Percentiles rank a stretch among this genome's conserved stretches.
Conservation (phyloP, 2,113 vertebrate genomes). For the Oryzias woworae region DNA sequence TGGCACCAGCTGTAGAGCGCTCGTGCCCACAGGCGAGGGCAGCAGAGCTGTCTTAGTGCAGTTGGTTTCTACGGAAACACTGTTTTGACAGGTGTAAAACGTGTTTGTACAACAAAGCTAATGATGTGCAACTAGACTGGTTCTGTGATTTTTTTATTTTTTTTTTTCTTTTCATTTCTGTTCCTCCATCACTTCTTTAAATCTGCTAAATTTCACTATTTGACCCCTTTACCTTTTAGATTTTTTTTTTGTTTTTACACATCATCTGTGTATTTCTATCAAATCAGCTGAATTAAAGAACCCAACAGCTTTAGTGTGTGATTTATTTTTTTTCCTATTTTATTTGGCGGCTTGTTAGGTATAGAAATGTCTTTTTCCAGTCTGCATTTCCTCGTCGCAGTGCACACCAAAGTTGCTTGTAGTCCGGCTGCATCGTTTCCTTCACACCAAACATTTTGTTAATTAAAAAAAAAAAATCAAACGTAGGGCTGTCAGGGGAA, state of each 20-base stretch:
- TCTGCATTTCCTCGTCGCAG: conserved; percentile 56
- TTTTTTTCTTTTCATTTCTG: conserved; percentile 43
- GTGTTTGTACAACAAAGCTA: conserved; percentile 54
- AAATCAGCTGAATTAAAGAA: conserved; percentile 27
- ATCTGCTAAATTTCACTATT: background rate
- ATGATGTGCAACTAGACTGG: conserved; percentile 49
- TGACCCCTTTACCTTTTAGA: background rate
- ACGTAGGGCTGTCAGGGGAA: conserved; percentile 62
- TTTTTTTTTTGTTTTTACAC: conserved; percentile 13
- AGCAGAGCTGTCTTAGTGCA: conserved; percentile 58
- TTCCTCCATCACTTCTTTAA: conserved; percentile 51
- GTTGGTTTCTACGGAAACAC: conserved; percentile 44
- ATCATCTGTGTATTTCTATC: conserved; percentile 12
- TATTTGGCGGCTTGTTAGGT: conserved; percentile 34
- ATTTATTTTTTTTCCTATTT: conserved; percentile 31
- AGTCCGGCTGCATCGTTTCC: conserved; percentile 35
- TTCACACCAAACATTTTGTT: background rate
- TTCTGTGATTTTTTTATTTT: conserved; percentile 52
- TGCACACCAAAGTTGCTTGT: conserved; percentile 71
- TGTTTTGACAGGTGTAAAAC: conserved; percentile 51
- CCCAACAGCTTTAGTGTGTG: conserved; percentile 26
- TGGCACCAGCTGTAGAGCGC: conserved; percentile 58
- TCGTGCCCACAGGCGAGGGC: conserved; percentile 48
- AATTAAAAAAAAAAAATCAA: conserved; percentile 22
- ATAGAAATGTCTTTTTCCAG: conserved; percentile 26